Evolutionary conservation across 2,113 vertebrate species (phyloP), one percentile per base, ranked within the genome.

Genomic region (Amazona guildingii): DNA sequence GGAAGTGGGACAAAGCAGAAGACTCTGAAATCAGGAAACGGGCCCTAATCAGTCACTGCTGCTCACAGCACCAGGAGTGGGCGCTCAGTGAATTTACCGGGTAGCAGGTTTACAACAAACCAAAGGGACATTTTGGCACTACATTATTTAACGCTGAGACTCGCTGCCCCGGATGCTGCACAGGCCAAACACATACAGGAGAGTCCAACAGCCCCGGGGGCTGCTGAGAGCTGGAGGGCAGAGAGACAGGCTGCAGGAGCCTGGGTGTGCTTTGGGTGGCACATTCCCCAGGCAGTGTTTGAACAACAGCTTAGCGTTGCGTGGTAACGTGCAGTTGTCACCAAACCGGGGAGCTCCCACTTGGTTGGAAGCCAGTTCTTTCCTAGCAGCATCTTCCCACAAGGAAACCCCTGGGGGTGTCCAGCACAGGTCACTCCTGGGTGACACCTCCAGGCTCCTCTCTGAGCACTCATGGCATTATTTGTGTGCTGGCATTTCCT

Each of bases 71-170:
- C 17, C 25, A 46, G 37, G 70, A 44, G 23, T 44, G 39, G 12
- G 52, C 10, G 6, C 33, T 14, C 8, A 5, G 27, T 15, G 37
- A 48, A 49, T 73, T 54, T 61, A 6, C 29, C 3, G 0, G 8
- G 35, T 4, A 23, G 66, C 4, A 48, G 8, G 17, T 61, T 35
- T 73, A 27, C 18, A 66, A 52, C 39, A 28, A 52, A 35, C 33
- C 24, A 37, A 72, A 72, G 39, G n/a, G 35, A 39, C 37, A 41
- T 66, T 13, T 66, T 46, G 28, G 6, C 15, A 0, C 7, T 14
- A 27, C 7, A 0, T 49, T 63, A 21, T 51, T n/a, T 51, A 41
- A 57, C 1, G 0, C 55, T 18, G 33, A 11, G 28, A 3, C 41
- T 70, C 5, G 0, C n/a, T 84, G 48, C 23, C 41, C 67, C 0